phyloP scores from a whole-genome alignment of 2,888 invertebrate species.

The Leptarthrus brevirostris region DNA sequence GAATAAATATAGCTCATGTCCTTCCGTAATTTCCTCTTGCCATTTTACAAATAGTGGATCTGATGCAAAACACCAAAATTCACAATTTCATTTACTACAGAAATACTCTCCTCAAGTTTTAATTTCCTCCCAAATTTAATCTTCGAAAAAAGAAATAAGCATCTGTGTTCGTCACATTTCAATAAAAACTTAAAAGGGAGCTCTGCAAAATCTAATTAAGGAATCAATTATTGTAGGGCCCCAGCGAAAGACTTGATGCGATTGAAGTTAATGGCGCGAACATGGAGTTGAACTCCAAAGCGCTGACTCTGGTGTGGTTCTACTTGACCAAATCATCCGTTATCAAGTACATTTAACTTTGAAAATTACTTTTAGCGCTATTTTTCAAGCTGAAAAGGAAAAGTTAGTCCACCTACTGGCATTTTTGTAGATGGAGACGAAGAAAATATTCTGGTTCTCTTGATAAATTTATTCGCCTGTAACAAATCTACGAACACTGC shows the following conservation, averaged over 20 bases:
- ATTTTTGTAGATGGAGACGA: background rate
- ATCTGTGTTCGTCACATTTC: constrained; percentile 31
- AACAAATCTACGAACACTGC: constrained; percentile 26
- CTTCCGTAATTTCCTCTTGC: too few species aligned
- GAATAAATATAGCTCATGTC: too few species aligned
- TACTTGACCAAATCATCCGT: constrained; percentile 45
- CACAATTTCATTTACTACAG: too few species aligned
- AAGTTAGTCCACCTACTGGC: constrained; percentile 15
- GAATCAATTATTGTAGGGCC: constrained; percentile 33
- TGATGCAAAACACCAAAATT: too few species aligned
- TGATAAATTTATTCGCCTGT: constrained; percentile 45
- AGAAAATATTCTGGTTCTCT: constrained; percentile 8
- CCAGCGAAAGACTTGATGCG: constrained; percentile 10
- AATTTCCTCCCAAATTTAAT: too few species aligned
- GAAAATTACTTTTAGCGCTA: constrained; percentile 41
- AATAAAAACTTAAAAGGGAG: constrained; percentile 10
- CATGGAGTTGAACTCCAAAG: constrained; percentile 2
- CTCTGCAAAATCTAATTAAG: constrained; percentile 26
- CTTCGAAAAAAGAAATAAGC: background rate
- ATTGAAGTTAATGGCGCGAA: constrained; percentile 39
- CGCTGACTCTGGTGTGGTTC: constrained; percentile 11
- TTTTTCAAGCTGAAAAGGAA: constrained; percentile 42
- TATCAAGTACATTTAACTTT: constrained; percentile 45
- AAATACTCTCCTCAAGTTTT: too few species aligned
- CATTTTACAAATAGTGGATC: too few species aligned